Percentiles rank a stretch among this genome's conserved stretches.
Evolutionary conservation across 2,888 invertebrate species (phyloP).

Genomic region (Eupithecia tripunctaria): DNA sequence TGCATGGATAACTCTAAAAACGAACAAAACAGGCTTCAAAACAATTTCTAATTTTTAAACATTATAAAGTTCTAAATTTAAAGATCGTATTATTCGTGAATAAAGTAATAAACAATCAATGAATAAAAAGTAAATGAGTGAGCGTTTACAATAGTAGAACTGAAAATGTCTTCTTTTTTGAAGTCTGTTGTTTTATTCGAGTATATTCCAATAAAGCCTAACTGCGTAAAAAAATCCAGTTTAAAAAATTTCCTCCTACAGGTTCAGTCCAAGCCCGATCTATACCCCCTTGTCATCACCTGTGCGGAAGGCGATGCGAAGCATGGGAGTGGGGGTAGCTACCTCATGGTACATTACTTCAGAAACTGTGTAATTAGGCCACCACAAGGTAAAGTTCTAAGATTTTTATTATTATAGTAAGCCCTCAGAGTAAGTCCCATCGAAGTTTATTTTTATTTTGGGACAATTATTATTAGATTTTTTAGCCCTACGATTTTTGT

Average conservation of each 20-base stretch:
- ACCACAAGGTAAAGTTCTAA: slow-evolving; percentile 82
- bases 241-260: slow-evolving; percentile 54
- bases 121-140: no score
- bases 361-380: slow-evolving; percentile 91
- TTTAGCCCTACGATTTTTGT: no score
- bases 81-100: background rate
- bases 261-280: slow-evolving; percentile 94
- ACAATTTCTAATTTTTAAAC: background rate
- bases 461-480: no score
- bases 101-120: background rate
- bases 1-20: slow-evolving; percentile 14
- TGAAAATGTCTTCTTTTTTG: background rate
- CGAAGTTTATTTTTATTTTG: no score
- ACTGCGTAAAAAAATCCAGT: background rate
- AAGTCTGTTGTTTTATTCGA: background rate
- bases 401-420: no score
- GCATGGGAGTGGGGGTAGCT: slow-evolving; percentile 89
- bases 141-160: no score
- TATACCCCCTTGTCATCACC: slow-evolving; percentile 93
- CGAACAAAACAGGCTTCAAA: background rate
- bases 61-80: background rate
- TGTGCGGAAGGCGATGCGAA: slow-evolving; percentile 89
- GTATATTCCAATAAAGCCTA: background rate
- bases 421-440: no score
- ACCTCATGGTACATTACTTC: slow-evolving; percentile 91